A percentile compares a stretch with the other conserved stretches of the same genome.
These are phyloP conservation scores for Lasiurus cinereus DNA, from an alignment of 2,113 vertebrate species.

Conservation along the genomic window DNA sequence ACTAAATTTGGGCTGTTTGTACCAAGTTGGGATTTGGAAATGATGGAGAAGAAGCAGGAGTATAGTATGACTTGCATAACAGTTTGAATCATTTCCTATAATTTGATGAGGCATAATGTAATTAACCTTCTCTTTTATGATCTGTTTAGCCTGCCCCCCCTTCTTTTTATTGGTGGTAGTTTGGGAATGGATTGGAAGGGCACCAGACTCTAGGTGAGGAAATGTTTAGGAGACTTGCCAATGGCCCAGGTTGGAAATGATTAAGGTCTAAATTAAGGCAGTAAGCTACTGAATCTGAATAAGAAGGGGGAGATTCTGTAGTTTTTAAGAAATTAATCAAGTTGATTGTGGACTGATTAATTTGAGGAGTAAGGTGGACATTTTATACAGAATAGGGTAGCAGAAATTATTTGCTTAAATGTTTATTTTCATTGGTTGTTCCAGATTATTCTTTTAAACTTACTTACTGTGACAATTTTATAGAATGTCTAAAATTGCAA, in stretches of 20 bases:
- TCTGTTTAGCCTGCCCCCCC: neutral
- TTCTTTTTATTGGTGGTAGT: neutral
- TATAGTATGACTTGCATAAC: neutral
- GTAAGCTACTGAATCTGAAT: neutral
- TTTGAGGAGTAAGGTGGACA: neutral
- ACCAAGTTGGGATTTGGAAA: neutral
- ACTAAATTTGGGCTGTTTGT: neutral
- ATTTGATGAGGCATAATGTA: neutral
- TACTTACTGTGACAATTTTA: neutral
- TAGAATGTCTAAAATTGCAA: neutral
- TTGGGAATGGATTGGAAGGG: neutral
- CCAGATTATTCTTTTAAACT: neutral
- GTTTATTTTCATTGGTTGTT: neutral
- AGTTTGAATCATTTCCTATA: neutral
- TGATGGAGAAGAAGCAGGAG: neutral
- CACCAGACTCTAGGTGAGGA: neutral
- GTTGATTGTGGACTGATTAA: neutral
- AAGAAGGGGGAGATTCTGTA: neutral
- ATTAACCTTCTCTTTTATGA: neutral
- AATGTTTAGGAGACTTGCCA: neutral
- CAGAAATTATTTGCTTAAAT: slow-evolving; percentile 4
- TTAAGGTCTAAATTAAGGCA: neutral
- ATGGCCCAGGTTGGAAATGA: neutral
- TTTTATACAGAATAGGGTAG: neutral
- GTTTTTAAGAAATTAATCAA: slow-evolving; percentile 31